Conservation (phyloP, 2,113 vertebrate species). For the Corapipo altera region DNA sequence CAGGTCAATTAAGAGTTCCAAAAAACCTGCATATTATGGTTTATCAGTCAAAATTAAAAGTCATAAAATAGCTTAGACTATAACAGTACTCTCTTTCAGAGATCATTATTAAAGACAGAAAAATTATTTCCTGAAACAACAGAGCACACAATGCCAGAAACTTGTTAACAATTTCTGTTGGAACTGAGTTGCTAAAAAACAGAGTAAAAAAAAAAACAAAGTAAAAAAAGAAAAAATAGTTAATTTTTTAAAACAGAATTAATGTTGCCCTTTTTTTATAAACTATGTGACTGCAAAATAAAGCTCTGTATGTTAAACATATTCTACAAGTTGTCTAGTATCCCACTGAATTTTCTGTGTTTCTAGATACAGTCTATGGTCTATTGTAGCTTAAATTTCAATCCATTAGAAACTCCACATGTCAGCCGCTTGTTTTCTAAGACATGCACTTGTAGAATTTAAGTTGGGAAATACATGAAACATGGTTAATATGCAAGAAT, state of each 20-base stretch:
- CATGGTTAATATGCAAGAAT: fast-evolving
- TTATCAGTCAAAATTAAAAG: neutral
- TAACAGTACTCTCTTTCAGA: neutral
- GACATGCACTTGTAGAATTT: neutral
- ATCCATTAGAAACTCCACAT: neutral
- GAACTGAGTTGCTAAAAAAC: neutral
- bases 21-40: neutral
- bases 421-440: neutral
- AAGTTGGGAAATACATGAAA: neutral
- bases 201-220: neutral
- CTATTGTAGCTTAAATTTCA: neutral
- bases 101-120: neutral
- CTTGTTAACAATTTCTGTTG: neutral
- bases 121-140: neutral
- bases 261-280: neutral
- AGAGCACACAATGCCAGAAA: neutral
- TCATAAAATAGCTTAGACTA: neutral
- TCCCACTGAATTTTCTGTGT: neutral
- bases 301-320: neutral
- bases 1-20: neutral
- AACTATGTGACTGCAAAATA: neutral
- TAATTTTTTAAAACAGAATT: neutral
- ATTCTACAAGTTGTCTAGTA: neutral
- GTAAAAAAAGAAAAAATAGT: neutral
- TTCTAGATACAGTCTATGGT: neutral